These are phyloP conservation scores for Chamaea fasciata DNA, from an alignment of 2,113 vertebrate species.

Conservation along the genomic window DNA sequence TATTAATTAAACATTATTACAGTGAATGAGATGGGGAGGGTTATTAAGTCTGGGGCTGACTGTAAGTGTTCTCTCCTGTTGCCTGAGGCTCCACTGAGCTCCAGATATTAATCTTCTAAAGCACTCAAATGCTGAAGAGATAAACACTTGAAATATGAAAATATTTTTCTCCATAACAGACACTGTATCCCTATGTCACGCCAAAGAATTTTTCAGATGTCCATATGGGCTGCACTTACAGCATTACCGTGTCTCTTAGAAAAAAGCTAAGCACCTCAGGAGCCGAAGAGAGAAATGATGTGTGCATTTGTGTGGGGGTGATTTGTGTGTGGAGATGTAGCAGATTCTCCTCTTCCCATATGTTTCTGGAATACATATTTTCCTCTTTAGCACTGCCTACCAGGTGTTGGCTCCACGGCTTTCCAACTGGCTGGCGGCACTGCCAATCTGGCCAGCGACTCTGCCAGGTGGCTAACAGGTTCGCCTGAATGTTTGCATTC, in stretches of 20 bases:
- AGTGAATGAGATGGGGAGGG: slow-evolving; percentile 67
- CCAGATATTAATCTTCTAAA: slow-evolving; percentile 75
- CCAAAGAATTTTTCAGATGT: slow-evolving; percentile 40
- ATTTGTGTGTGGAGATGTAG: slow-evolving; percentile 50
- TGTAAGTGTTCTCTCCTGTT: slow-evolving; percentile 70
- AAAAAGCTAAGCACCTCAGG: slow-evolving; percentile 3
- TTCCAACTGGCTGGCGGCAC: slow-evolving; percentile 41
- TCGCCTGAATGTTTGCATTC: slow-evolving; percentile 18
- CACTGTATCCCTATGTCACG: slow-evolving; percentile 42
- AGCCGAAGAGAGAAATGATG: slow-evolving; percentile 13
- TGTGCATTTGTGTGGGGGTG: slow-evolving; percentile 39
- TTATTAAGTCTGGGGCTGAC: slow-evolving; percentile 61
- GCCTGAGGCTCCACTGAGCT: slow-evolving; percentile 66
- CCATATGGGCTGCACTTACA: background rate
- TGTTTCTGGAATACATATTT: slow-evolving; percentile 60
- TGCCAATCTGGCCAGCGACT: slow-evolving; percentile 45
- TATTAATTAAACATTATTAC: slow-evolving; percentile 86
- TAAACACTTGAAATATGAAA: slow-evolving; percentile 82
- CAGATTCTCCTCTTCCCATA: slow-evolving; percentile 53
- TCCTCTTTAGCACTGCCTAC: slow-evolving; percentile 61
- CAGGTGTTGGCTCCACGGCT: slow-evolving; percentile 45
- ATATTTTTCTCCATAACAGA: slow-evolving; percentile 70
- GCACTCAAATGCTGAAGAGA: slow-evolving; percentile 77
- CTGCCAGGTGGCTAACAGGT: slow-evolving; percentile 58
- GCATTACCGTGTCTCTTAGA: background rate